Conservation (phyloP, 2,113 vertebrate genomes). For the Python bivittatus region DNA sequence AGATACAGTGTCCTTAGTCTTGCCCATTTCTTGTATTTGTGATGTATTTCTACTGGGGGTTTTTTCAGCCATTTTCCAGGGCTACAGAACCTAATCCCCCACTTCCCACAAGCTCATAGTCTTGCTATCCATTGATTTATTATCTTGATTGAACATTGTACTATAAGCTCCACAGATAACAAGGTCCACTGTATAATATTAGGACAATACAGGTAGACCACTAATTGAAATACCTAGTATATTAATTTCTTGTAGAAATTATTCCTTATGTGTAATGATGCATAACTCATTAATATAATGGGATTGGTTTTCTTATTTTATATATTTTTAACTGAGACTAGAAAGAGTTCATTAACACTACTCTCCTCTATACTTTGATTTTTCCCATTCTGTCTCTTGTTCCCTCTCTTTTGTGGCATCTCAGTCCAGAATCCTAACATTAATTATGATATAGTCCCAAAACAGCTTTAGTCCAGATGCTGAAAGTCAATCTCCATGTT, state of each 20-base stretch:
- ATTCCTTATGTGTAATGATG: background rate
- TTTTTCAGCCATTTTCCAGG: background rate
- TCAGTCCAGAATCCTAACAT: slow-evolving; percentile 1
- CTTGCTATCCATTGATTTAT: background rate
- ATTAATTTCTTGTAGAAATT: background rate
- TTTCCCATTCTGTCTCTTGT: background rate
- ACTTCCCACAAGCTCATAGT: background rate
- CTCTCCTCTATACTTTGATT: background rate
- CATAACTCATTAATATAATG: background rate
- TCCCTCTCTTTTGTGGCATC: background rate
- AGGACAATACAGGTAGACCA: background rate
- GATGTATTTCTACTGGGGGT: background rate
- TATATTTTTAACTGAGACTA: slow-evolving; percentile 25
- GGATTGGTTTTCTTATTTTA: slow-evolving; percentile 9
- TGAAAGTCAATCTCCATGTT: background rate
- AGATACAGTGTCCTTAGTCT: background rate
- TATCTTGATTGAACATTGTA: background rate
- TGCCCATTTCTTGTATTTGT: background rate
- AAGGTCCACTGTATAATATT: background rate
- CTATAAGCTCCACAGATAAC: background rate
- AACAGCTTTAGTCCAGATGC: background rate
- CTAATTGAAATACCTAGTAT: background rate
- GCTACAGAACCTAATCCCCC: background rate
- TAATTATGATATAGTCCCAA: background rate
- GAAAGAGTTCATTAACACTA: slow-evolving; percentile 1